Conservation (phyloP, 2,888 invertebrate species). For the Drosophila subsilvestris region DNA sequence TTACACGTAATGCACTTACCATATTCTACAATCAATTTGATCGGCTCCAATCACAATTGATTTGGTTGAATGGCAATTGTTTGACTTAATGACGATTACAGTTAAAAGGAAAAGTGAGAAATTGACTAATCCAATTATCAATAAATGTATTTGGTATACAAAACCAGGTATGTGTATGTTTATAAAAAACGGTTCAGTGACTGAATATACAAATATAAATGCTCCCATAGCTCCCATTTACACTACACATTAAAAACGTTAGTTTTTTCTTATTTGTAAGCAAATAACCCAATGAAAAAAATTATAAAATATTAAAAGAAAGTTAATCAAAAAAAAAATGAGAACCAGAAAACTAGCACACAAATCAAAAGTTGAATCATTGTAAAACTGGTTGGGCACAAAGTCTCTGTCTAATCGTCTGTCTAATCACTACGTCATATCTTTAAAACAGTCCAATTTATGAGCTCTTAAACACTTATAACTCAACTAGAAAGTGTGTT, state of each 20-base stretch:
- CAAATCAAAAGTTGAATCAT: slow-evolving; percentile 2
- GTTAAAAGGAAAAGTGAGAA: neutral
- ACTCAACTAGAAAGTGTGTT: slow-evolving; percentile 19
- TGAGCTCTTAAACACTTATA: slow-evolving; percentile 12
- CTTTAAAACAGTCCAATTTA: slow-evolving; percentile 15
- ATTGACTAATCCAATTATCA: neutral
- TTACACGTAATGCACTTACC: slow-evolving; percentile 16
- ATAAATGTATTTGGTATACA: neutral
- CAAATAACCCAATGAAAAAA: neutral
- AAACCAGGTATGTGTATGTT: too few species aligned
- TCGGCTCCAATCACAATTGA: slow-evolving; percentile 17
- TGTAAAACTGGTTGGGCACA: slow-evolving; percentile 12
- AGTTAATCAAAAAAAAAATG: slow-evolving; percentile 5
- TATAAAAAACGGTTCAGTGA: too few species aligned
- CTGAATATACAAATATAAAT: too few species aligned
- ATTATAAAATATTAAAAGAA: slow-evolving; percentile 6
- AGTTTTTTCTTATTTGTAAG: neutral
- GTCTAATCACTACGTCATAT: slow-evolving; percentile 10
- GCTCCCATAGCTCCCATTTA: neutral
- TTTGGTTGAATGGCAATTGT: neutral
- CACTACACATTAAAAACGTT: neutral
- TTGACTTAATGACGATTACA: slow-evolving; percentile 2
- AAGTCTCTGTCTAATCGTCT: slow-evolving; percentile 8
- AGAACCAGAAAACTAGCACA: slow-evolving; percentile 1
- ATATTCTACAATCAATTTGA: slow-evolving; percentile 11